Evolutionary conservation across 1,140 invertebrate genomes (phyloP).

Genomic region (Drosophila lowei): DNA sequence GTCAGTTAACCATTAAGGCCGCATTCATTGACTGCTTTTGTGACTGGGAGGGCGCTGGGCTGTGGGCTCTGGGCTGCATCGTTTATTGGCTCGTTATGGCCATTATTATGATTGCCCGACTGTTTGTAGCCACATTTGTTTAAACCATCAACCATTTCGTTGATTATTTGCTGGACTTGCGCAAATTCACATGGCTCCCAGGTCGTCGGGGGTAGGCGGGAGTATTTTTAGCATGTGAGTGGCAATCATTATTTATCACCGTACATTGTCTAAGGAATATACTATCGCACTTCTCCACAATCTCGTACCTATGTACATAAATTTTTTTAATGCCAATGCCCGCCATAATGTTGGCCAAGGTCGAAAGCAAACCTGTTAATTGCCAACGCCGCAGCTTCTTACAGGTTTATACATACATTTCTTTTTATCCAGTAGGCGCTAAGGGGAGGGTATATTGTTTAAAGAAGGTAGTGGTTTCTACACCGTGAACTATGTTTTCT

Average conservation of each 20-base stretch:
- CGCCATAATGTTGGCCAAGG: constrained; percentile 66
- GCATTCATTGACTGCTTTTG: constrained; percentile 62
- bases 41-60: not conserved
- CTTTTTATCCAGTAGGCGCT: no score
- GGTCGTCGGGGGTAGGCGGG: constrained; percentile 17
- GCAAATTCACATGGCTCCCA: constrained; percentile 52
- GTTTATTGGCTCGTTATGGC: constrained; percentile 65
- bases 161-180: constrained; percentile 58
- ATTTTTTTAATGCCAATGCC: constrained; percentile 54
- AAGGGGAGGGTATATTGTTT: not conserved
- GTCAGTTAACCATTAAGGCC: constrained; percentile 43
- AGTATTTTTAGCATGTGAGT: constrained; percentile 44
- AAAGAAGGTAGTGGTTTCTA: no score
- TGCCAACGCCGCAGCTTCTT: constrained; percentile 25
- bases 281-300: not conserved
- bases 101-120: constrained; percentile 66
- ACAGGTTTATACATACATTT: not conserved
- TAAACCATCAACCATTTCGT: constrained; percentile 51
- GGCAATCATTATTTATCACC: constrained; percentile 40
- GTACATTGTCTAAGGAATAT: constrained; percentile 52
- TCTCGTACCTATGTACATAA: not conserved
- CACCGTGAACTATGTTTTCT: no score
- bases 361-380: constrained; percentile 39
- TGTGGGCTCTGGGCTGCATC: constrained; percentile 25
- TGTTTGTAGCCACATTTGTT: constrained; percentile 27